phyloP scores from a whole-genome alignment of 2,113 vertebrate genomes.

The Odontesthes bonariensis region DNA sequence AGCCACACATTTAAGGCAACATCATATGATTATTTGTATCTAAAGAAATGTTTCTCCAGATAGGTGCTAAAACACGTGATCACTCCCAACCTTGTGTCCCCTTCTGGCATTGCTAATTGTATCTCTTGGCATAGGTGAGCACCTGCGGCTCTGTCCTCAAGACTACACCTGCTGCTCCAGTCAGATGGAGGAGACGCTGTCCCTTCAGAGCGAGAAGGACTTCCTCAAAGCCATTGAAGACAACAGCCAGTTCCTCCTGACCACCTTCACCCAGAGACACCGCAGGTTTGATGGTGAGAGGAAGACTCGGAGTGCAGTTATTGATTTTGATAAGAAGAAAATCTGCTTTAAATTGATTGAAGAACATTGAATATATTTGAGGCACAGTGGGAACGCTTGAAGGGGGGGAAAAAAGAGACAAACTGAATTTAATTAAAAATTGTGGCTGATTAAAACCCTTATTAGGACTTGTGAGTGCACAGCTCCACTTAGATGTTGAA shows the following conservation, averaged over 20 bases:
- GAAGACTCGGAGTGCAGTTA: neutral
- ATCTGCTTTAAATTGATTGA: neutral
- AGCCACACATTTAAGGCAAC: neutral
- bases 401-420: neutral
- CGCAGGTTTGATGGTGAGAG: slow-evolving; percentile 88
- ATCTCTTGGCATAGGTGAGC: slow-evolving; percentile 83
- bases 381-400: neutral
- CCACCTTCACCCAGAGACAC: slow-evolving; percentile 86
- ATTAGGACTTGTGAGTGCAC: neutral
- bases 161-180: slow-evolving; percentile 93
- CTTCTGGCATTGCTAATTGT: slow-evolving; percentile 13
- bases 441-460: slow-evolving; percentile 25
- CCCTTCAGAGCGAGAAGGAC: slow-evolving; percentile 84
- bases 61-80: neutral
- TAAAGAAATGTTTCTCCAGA: slow-evolving; percentile 5
- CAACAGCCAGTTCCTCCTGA: slow-evolving; percentile 86
- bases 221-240: slow-evolving; percentile 86
- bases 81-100: neutral
- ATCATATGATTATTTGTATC: neutral
- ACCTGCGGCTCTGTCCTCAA: slow-evolving; percentile 89
- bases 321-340: neutral
- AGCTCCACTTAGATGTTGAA: slow-evolving; percentile 20
- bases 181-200: slow-evolving; percentile 88
- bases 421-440: neutral
- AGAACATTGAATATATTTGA: neutral